Conservation (phyloP, 2,888 invertebrate genomes). For the Brachyptera putata region DNA sequence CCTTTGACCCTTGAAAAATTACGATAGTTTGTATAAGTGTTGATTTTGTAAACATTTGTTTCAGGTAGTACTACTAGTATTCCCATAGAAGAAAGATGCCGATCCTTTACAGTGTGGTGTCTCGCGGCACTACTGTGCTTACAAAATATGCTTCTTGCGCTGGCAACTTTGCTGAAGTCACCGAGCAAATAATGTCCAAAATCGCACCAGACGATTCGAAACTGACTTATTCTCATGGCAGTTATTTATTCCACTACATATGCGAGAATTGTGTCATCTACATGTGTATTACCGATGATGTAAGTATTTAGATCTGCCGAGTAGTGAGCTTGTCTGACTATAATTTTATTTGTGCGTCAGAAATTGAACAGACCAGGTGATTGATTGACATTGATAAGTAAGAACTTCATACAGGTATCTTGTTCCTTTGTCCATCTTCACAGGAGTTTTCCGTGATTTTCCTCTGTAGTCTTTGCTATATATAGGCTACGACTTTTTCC, state of each 20-base stretch:
- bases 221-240: constrained; percentile 88
- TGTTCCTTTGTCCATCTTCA: no score
- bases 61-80: no score
- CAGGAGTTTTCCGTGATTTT: no score
- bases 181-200: constrained; percentile 83
- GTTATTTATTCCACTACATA: constrained; percentile 88
- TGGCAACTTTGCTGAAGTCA: constrained; percentile 93
- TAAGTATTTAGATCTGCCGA: constrained; percentile 49
- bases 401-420: no score
- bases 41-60: no score
- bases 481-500: no score
- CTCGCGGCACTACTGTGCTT: constrained; percentile 78
- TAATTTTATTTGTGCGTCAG: neutral
- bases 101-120: constrained; percentile 83
- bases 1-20: no score
- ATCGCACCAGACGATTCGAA: constrained; percentile 87
- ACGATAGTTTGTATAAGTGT: no score
- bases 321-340: constrained; percentile 23
- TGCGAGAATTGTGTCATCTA: constrained; percentile 83
- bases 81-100: no score
- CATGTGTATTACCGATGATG: constrained; percentile 93
- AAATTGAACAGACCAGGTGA: no score
- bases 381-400: no score
- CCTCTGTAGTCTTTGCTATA: no score
- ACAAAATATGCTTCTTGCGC: constrained; percentile 89